Percentiles rank a stretch among this genome's conserved stretches.
These are phyloP conservation scores for Scolopax rusticola DNA, from an alignment of 2,797 vertebrate species.

Conservation along the genomic window DNA sequence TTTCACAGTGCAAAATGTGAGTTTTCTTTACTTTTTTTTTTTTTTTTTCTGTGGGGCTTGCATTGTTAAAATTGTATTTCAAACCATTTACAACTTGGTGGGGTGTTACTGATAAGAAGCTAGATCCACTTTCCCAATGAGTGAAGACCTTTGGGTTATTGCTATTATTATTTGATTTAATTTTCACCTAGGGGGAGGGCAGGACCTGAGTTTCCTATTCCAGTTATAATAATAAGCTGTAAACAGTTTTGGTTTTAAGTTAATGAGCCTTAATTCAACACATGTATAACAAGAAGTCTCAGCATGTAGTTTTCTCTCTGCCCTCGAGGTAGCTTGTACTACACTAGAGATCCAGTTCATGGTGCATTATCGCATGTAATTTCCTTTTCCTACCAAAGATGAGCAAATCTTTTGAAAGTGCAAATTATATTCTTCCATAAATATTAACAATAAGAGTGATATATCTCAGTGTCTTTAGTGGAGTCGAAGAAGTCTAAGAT, in stretches of 20 bases:
- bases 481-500: not conserved
- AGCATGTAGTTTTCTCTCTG: constrained; percentile 25
- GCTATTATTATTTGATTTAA: constrained; percentile 38
- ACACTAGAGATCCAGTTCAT: constrained; percentile 15
- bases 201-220: constrained; percentile 24
- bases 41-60: not conserved
- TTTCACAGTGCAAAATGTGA: constrained; percentile 61
- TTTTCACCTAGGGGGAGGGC: not conserved
- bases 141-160: constrained; percentile 18
- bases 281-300: constrained; percentile 26
- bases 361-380: constrained; percentile 12
- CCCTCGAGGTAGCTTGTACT: constrained; percentile 36
- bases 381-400: constrained; percentile 49
- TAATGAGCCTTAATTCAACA: constrained; percentile 64
- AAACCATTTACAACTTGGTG: not conserved
- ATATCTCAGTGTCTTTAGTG: not conserved
- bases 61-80: not conserved
- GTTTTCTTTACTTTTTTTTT: not conserved
- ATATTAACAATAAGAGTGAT: constrained; percentile 35
- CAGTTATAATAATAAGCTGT: constrained; percentile 29
- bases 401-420: constrained; percentile 28
- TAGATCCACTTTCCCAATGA: not conserved
- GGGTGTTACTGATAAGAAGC: constrained; percentile 4
- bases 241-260: constrained; percentile 42
- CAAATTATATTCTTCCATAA: constrained; percentile 34